Base-by-base conservation (phyloP, 2,797 vertebrate species). In the Phylloscopus collybita region DNA sequence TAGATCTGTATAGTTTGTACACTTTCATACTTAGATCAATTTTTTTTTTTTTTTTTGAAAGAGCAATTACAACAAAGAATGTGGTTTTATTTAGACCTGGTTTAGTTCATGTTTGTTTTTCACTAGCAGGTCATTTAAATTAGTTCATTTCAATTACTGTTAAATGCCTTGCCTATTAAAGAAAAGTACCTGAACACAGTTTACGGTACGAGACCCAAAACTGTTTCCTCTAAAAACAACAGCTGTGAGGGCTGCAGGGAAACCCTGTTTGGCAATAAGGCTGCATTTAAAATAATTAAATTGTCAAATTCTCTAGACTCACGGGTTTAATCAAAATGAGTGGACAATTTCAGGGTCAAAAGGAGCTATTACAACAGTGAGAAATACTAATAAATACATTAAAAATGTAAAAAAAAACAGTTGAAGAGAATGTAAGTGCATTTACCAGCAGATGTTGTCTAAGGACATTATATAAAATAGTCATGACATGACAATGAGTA, bases 281-380 rank as follows among this genome's bases (percentile, higher is more conserved):
- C 47, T 91, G 45, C 67, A 91, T 89, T 92, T 87, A 82, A 94
- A 89, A 93, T 66, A 96, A 93, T 85, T 95, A 90, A 93, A 93
- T 93, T 87, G 86, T 80, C 80, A 74, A 32, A 92, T 93, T 96
- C 75, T 80, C 64, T 49, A 85, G 57, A 61, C 74, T 89, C 65
- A 18, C 2, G 8, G 38, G 40, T 72, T 95, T 94, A 87, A 94
- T 90, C 91, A 92, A 86, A 96, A 67, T 67, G 71, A 76, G 65
- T 50, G 78, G 88, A 87, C 86, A 94, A 83, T 87, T 93, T 90
- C 64, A 90, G 71, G 40, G 80, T 82, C 83, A 95, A 95, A 94
- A 82, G 47, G 59, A 89, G 74, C 50, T 88, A 82, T 82, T 82
- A 73, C 15, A 89, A 40, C 42, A 80, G 42, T 22, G 27, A 94